Evolutionary conservation across 2,888 invertebrate species (phyloP), one percentile per base, ranked within the genome.

Genomic region (Neoaliturus tenellus): DNA sequence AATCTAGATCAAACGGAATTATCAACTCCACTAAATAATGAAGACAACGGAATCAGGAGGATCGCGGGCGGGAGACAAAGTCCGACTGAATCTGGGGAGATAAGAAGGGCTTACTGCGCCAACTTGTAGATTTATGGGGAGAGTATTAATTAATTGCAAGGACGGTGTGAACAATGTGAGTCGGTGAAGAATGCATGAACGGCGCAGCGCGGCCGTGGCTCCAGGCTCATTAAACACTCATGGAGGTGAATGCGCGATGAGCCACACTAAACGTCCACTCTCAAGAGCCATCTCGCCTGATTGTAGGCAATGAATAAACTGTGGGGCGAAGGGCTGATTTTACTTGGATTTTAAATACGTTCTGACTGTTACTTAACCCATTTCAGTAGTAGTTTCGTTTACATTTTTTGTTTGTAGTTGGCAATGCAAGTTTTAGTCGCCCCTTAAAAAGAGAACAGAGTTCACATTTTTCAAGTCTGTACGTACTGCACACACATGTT

Each of bases 151-250:
- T 75, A 75, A 44, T 75, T 48, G 44, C 39, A 28, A 44, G 75
- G 39, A 17, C 41, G 44, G 75, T 41, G 75, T 44, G 75, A 75
- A 75, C 75, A 75, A 44, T 41, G 48, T 28, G 35, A n/a, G 25
- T n/a, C 23, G 17, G 58, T 81, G 31, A 81, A 81, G 81, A 81
- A 81, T 81, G 81, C 67, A 81, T 81, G 44, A 81, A 44, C 25
- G 44, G 41, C 28, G 81, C 81, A 41, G 81, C 62, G 31, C 55
- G 62, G 8, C 41, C 67, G 17, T 80, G 58, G 31, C 69, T 20
- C 62, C 1, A 28, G 69, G 69, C 69, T 69, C 69, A 69, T 69
- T 69, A 69, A 69, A 69, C 20, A 39, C 35, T 17, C 69, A 69
- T 69, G 69, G 20, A 33, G 39, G 69, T 69, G 69, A n/a, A 69